Conservation (phyloP, 2,797 vertebrate species). For the Falco concolor region DNA sequence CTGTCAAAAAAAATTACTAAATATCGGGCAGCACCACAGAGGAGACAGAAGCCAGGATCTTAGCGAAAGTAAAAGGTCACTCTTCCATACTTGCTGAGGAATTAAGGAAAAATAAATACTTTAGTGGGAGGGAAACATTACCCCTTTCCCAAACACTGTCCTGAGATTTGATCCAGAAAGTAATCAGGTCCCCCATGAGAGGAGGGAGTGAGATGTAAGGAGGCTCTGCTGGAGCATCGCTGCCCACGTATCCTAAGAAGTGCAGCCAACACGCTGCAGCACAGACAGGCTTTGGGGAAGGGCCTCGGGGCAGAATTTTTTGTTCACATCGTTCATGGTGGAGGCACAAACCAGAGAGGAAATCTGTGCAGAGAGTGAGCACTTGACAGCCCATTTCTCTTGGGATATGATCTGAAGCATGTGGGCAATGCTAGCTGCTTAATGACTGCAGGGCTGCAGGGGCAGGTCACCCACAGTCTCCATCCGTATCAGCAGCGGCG, state of each 20-base stretch:
- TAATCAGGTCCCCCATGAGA: neutral
- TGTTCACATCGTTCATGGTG: neutral
- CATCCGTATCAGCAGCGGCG: neutral
- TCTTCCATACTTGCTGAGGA: neutral
- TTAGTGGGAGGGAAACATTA: neutral
- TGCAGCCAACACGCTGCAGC: neutral
- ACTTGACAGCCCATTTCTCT: rapidly evolving
- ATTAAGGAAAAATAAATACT: neutral
- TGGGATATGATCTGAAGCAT: neutral
- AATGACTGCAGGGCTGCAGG: neutral
- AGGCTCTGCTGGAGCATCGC: neutral
- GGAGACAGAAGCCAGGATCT: neutral
- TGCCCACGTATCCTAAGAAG: rapidly evolving
- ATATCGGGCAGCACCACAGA: neutral
- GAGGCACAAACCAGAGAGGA: neutral
- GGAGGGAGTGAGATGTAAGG: neutral
- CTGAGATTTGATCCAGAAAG: neutral
- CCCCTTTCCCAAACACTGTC: neutral
- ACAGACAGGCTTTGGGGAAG: rapidly evolving
- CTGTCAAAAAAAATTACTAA: constrained; percentile 52
- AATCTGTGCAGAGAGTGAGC: neutral
- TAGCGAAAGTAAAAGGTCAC: neutral
- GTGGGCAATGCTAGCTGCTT: neutral
- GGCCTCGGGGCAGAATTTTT: neutral
- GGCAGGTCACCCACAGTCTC: neutral